These are phyloP conservation scores for Muntiacus muntjak DNA, from an alignment of 2,113 vertebrate genomes.

Conservation along the genomic window DNA sequence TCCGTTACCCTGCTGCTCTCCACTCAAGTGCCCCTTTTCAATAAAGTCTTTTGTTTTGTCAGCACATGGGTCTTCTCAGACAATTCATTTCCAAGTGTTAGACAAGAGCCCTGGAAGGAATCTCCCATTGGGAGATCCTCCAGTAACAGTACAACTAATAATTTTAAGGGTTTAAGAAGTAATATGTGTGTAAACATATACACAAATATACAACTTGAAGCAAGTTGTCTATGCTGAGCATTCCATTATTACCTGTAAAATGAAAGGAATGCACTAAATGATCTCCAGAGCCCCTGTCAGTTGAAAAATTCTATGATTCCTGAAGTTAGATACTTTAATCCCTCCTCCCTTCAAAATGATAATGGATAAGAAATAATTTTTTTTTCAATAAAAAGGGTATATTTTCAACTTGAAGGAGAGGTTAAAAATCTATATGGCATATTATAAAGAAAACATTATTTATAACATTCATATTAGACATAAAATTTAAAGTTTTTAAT, in stretches of 20 bases:
- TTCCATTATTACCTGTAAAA: neutral
- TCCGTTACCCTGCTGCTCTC: neutral
- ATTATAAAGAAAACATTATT: neutral
- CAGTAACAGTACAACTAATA: neutral
- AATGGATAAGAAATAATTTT: neutral
- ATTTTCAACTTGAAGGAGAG: neutral
- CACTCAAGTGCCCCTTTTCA: neutral
- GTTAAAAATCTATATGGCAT: neutral
- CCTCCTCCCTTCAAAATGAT: neutral
- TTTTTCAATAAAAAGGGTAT: conserved; percentile 9
- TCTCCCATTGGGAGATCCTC: neutral
- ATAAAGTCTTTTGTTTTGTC: neutral
- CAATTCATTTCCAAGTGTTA: neutral
- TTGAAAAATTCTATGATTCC: neutral
- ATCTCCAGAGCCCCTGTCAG: neutral
- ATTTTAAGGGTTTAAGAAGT: conserved; percentile 1
- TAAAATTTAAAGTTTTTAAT: neutral
- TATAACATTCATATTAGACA: neutral
- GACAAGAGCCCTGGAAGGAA: neutral
- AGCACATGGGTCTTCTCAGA: neutral
- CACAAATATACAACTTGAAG: neutral
- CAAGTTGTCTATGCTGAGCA: neutral
- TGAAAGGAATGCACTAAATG: neutral
- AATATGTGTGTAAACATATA: neutral
- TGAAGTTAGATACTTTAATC: neutral